phyloP scores from a whole-genome alignment of 2,113 vertebrate species.

The Forbesichthys papilliferus region DNA sequence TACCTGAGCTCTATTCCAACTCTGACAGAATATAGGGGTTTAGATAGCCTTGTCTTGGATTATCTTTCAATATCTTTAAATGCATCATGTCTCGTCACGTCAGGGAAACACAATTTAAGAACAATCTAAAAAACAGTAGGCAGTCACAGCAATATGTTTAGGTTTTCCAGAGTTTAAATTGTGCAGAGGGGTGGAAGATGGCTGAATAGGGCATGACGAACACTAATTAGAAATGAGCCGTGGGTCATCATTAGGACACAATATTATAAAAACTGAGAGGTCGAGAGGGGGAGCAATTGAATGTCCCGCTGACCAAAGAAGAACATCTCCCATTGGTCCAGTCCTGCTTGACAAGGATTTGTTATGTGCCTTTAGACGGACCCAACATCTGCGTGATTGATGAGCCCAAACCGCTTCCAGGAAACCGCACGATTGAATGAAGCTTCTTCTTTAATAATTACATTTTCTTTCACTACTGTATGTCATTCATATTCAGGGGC shows the following conservation, averaged over 20 bases:
- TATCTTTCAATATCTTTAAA: conserved; percentile 27
- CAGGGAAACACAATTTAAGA: conserved; percentile 21
- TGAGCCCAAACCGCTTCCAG: conserved; percentile 58
- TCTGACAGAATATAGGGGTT: conserved; percentile 1
- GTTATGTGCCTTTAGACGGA: conserved; percentile 49
- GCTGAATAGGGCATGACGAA: conserved; percentile 71
- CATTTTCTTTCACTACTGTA: conserved; percentile 40
- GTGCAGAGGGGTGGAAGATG: conserved; percentile 73
- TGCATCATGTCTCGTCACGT: conserved; percentile 19
- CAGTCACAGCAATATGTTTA: conserved; percentile 53
- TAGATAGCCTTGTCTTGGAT: conserved; percentile 24
- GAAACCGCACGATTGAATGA: conserved; percentile 61
- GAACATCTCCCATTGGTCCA: conserved; percentile 41
- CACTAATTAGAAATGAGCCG: conserved; percentile 74
- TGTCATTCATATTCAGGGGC: conserved; percentile 34
- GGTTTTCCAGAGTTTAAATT: conserved; percentile 59
- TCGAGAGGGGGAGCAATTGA: conserved; percentile 42
- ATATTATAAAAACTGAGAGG: conserved; percentile 57
- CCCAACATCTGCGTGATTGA: conserved; percentile 56
- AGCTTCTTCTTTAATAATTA: conserved; percentile 48
- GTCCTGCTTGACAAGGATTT: conserved; percentile 52
- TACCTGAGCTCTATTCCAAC: conserved; percentile 39
- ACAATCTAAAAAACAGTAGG: conserved; percentile 56
- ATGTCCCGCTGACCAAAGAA: conserved; percentile 62
- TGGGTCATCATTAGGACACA: conserved; percentile 75